phyloP scores from a whole-genome alignment of 2,888 invertebrate species.

The Lithophane leautieri region DNA sequence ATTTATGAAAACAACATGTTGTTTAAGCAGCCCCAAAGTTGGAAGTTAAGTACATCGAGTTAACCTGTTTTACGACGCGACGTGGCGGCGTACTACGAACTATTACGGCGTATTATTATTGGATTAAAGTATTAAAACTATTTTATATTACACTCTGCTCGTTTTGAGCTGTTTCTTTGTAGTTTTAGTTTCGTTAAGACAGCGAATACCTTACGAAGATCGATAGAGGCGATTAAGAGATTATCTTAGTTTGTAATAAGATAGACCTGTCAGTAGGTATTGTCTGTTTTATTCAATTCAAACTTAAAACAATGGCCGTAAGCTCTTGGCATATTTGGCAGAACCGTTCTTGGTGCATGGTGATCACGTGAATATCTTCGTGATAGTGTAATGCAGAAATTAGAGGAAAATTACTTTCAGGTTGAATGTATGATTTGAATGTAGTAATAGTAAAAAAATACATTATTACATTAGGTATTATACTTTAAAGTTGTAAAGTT shows the following conservation, averaged over 20 bases:
- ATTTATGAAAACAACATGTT: conserved; percentile 38
- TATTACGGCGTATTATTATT: conserved; percentile 43
- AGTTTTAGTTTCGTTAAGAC: conserved; percentile 7
- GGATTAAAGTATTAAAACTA: conserved; percentile 51
- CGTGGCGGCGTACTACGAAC: conserved; percentile 38
- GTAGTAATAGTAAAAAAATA: no score
- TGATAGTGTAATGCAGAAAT: not conserved
- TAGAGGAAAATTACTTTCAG: not conserved
- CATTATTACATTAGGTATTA: no score
- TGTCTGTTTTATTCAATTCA: not conserved
- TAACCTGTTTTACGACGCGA: conserved; percentile 42
- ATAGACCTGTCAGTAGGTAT: not conserved
- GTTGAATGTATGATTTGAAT: no score
- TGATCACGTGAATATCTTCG: no score
- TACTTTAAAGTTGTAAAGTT: no score
- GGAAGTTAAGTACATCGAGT: conserved; percentile 49
- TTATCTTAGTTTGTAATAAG: conserved; percentile 1
- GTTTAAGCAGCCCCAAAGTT: conserved; percentile 40
- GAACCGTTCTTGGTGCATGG: not conserved
- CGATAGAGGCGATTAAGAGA: conserved; percentile 27
- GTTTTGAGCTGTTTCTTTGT: conserved; percentile 24
- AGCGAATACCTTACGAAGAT: conserved; percentile 24
- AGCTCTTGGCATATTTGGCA: not conserved
- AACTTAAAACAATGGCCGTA: not conserved
- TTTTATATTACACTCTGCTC: conserved; percentile 14